Base-by-base conservation (phyloP, 2,888 invertebrate genomes). In the Orchesellides sinensis region DNA sequence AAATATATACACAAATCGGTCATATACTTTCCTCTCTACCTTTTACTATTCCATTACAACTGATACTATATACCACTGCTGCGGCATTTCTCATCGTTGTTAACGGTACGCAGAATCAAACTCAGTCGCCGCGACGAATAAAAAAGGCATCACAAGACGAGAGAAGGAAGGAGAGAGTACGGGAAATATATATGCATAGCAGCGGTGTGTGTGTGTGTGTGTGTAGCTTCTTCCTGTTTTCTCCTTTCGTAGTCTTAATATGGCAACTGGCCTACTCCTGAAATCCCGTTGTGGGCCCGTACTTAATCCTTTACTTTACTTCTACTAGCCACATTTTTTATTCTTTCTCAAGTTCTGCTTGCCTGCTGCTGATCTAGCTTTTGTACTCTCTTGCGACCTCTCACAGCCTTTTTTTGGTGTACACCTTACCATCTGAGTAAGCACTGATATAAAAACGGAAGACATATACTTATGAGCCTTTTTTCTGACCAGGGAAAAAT, bases 101-200 rank as follows among this genome's bases (percentile, higher is more conserved):
- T 49, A 54, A 66, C 27, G 49, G 73, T 81, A 81, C 73, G 81
- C 73, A 81, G 81, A 74, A 73, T 81, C 81, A 81, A 81, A 73
- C 72, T 32, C 49, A 21, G 35, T 66, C 49, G 70, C 69, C 23
- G 40, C 61, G 56, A 80, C 65, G 79, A 25, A n/a, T n/a, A n/a
- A n/a, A n/a, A 65, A 63, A 52, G 52, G 65, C 79, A 65, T 70
- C 79, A 79, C 70, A 65, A 29, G 45, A 61, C 8, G 6, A 59
- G 4, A 49, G 27, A 68, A 56, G 23, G 61, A 21, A 23, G 61
- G 45, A 12, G 29, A 54, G n/a, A n/a, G n/a, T n/a, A n/a, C n/a
- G n/a, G n/a, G n/a, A n/a, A n/a, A n/a, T n/a, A n/a, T n/a, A n/a
- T n/a, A n/a, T n/a, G n/a, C n/a, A n/a, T n/a, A n/a, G n/a, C n/a